A percentile compares a stretch with the other conserved stretches of the same genome.
Evolutionary conservation across 2,888 invertebrate species (phyloP).

Genomic region (Alloplasta piceator): DNA sequence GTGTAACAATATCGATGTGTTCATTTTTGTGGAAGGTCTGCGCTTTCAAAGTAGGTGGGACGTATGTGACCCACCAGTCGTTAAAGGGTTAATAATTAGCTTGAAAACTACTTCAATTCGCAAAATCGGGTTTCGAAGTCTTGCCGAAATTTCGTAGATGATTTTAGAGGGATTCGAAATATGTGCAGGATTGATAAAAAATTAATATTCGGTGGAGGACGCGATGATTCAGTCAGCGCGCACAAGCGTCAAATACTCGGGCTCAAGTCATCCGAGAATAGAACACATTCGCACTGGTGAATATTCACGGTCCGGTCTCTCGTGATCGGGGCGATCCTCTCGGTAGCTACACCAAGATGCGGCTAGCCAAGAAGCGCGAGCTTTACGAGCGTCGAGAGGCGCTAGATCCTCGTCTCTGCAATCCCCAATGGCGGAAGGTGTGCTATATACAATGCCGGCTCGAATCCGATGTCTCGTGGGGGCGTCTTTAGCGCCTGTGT

Average conservation of each 20-base stretch:
- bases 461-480: constrained; percentile 43
- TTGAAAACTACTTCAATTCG: too few species aligned
- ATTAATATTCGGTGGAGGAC: neutral
- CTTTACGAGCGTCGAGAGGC: constrained; percentile 59
- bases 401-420: constrained; percentile 51
- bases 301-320: constrained; percentile 31
- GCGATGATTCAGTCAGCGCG: constrained; percentile 40
- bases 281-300: constrained; percentile 33
- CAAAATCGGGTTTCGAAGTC: too few species aligned
- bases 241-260: constrained; percentile 27
- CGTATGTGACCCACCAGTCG: too few species aligned
- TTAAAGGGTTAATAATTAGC: too few species aligned
- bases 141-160: too few species aligned
- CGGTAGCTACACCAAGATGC: constrained; percentile 11
- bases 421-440: constrained; percentile 12
- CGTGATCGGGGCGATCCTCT: constrained; percentile 24
- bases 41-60: too few species aligned
- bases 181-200: too few species aligned
- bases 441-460: constrained; percentile 26
- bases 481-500: constrained; percentile 20
- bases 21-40: too few species aligned
- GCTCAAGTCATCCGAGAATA: constrained; percentile 60
- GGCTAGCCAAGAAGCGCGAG: constrained; percentile 15
- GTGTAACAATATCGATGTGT: too few species aligned
- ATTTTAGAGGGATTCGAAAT: too few species aligned